Base-by-base conservation (phyloP, 2,888 invertebrate genomes). In the Tetramorium bicarinatum region DNA sequence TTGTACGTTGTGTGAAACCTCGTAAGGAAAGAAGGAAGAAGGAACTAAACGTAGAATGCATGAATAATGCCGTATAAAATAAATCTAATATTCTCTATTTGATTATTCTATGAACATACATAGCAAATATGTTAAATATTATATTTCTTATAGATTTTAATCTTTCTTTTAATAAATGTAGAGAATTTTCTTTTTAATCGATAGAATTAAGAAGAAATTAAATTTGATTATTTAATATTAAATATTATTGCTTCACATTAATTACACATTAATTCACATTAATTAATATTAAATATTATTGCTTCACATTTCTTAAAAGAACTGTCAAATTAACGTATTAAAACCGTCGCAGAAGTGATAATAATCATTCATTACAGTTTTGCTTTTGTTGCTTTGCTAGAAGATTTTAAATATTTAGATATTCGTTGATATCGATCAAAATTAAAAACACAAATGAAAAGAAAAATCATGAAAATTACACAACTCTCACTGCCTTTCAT, bases 401-500 rank as follows among this genome's bases (percentile, higher is more conserved):
- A 54, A 69, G 0, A 69, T 3, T 54, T 67, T 56, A 52, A 69
- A 41, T 56, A 3, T 74, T 61, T 47, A 34, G 15, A 75, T 21
- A 75, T 15, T 29, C 8, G 6, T 52, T 18, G 25, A 3, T 6
- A 11, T 25, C 6, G 7, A 38, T 67, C 13, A 3, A 34, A 79
- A 47, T 69, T 44, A 18, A 56, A 69, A 44, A 38, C n/a, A 15
- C 13, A 9, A 11, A 11, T 54, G 13, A 0, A 25, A 64, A 13
- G 11, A 56, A 62, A 69, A 69, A 44, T 1, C 7, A 6, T 59
- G 34, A 11, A 56, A 69, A 79, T 79, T 79, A 44, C 29, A n/a
- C 44, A 77, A 67, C 29, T 61, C 38, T 41, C 7, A 8, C 11
- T 54, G 56, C 34, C 69, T 69, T 69, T 79, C 67, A 44, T 15